Base-by-base conservation (phyloP, 1,140 invertebrate genomes). In the Lepidurus arcticus region DNA sequence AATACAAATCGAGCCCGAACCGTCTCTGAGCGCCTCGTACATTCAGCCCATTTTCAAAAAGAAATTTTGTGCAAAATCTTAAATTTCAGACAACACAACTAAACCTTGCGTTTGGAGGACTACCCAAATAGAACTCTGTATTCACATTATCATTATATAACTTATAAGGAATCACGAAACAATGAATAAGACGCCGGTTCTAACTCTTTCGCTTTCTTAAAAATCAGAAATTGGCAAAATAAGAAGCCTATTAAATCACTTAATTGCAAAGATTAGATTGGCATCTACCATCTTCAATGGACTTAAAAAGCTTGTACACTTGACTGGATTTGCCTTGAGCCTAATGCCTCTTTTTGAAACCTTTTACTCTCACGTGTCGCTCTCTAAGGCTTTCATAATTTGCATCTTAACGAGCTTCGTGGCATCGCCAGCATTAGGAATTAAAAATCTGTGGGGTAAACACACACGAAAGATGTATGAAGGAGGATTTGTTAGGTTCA, bases 371-470 rank as follows among this genome's bases (percentile, higher is more conserved):
- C 10, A 34, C 9, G 11, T 76, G 10, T 47, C 75, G 75, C 26
- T 73, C 81, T 87, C 86, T 44, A 87, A 82, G 81, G 87, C 86
- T 80, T 87, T 86, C 80, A 88, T 81, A 79, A 93, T 92, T 82
- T 91, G 90, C 81, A 90, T 87, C 53, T 92, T 92, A 75, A 94
- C 90, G 13, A 93, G 86, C 87, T 93, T 93, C 2, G 94, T 97
- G 11, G 94, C 95, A 85, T 94, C 91, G 76, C 90, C 90, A n/a
- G 95, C 94, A 84, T 95, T 92, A 13, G 94, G 93, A 83, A 98
- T 96, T 76, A 96, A 87, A 87, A 97, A 96, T 80, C 92, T 85
- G 82, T 3, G 34, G 34, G 34, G 74, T 81, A 83, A 53, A 16
- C 65, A 79, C 42, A 65, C 4, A 13, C 21, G n/a, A n/a, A 65